Conservation (phyloP, 2,113 vertebrate species). For the Pollimyrus isidori region DNA sequence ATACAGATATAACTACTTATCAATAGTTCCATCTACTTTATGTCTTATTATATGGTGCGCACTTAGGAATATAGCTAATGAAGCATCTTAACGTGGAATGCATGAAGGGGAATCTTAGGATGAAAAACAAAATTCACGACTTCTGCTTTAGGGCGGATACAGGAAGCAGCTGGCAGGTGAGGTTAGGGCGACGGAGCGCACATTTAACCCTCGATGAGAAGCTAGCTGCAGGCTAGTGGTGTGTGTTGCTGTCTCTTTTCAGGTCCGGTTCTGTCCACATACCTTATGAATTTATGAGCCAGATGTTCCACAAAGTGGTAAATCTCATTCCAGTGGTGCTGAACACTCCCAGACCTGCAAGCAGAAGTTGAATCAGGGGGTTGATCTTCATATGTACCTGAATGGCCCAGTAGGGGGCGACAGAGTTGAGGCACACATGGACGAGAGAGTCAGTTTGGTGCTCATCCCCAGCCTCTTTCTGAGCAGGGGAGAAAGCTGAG, state of each 20-base stretch:
- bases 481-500: not conserved
- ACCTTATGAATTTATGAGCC: conserved; percentile 94
- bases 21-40: not conserved
- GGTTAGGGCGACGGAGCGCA: not conserved
- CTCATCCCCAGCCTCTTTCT: not conserved
- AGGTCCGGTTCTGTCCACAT: conserved; percentile 31
- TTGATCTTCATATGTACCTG: not conserved
- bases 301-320: conserved; percentile 93
- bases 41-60: not conserved
- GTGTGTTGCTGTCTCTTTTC: not conserved
- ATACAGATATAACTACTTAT: not conserved
- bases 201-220: not conserved
- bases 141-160: not conserved
- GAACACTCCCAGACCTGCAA: conserved; percentile 88
- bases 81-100: not conserved
- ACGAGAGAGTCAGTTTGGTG: not conserved
- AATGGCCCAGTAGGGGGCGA: not conserved
- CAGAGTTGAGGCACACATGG: not conserved
- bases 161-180: not conserved
- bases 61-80: not conserved
- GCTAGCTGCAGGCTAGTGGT: not conserved
- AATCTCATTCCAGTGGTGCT: conserved; percentile 94
- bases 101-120: not conserved
- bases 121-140: not conserved
- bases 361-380: conserved; percentile 30